Percentiles rank a stretch among this genome's conserved stretches.
Conservation (phyloP, 2,888 invertebrate species). For the Meghimatium bilineatum region DNA sequence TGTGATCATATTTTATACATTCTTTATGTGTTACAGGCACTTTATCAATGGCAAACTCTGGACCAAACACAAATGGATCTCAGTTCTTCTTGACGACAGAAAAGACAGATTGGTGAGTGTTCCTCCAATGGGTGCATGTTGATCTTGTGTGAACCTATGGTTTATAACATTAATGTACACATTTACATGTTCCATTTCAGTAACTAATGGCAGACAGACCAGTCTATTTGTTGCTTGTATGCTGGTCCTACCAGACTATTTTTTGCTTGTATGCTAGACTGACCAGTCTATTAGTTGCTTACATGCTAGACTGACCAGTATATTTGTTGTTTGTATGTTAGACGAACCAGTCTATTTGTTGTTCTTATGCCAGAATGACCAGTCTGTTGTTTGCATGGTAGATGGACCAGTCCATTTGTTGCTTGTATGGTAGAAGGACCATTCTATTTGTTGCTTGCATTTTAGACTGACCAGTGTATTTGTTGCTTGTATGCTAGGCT, state of each 20-base stretch:
- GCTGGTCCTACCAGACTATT: not conserved
- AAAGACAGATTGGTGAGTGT: slow-evolving; percentile 83
- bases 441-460: not conserved
- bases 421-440: not conserved
- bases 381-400: not conserved
- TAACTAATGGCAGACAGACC: not conserved
- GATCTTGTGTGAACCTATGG: too few species aligned
- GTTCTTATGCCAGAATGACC: not conserved
- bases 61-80: slow-evolving; percentile 96
- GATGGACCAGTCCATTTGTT: not conserved
- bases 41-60: slow-evolving; percentile 98
- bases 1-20: not conserved
- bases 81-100: slow-evolving; percentile 91
- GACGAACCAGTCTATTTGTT: too few species aligned
- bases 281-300: too few species aligned
- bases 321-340: too few species aligned
- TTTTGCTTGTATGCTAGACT: not conserved
- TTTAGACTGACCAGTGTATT: not conserved
- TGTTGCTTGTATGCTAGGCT: not conserved
- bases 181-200: too few species aligned
- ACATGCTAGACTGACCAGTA: too few species aligned
- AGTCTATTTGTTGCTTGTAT: not conserved
- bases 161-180: too few species aligned
- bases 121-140: too few species aligned
- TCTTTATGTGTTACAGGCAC: slow-evolving; percentile 81